Evolutionary conservation across 2,113 vertebrate species (phyloP).

Genomic region (Myotis lucifugus): DNA sequence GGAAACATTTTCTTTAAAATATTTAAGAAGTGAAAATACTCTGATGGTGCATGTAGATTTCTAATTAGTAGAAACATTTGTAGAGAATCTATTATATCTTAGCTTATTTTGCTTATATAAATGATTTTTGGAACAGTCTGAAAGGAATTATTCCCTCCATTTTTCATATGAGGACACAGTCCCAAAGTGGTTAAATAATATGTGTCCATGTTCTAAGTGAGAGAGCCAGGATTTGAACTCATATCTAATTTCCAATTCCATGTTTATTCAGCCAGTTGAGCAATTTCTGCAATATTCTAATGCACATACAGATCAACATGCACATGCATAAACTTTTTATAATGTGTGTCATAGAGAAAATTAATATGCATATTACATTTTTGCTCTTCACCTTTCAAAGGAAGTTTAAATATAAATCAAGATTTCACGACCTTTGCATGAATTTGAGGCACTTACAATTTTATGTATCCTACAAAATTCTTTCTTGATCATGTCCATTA

Average conservation of each 20-base stretch:
- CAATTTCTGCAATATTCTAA: neutral
- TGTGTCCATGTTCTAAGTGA: neutral
- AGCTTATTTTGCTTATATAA: neutral
- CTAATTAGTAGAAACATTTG: neutral
- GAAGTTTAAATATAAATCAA: neutral
- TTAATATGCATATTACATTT: neutral
- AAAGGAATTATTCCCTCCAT: neutral
- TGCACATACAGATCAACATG: neutral
- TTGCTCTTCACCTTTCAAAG: constrained; percentile 7
- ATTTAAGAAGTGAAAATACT: neutral
- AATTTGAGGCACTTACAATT: neutral
- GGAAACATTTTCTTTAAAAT: neutral
- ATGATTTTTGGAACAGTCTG: neutral
- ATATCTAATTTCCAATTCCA: neutral
- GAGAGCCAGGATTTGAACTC: neutral
- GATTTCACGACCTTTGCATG: neutral
- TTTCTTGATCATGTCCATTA: neutral
- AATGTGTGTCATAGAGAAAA: neutral
- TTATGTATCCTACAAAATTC: neutral
- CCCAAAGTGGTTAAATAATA: neutral
- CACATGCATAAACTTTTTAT: neutral
- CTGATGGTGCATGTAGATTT: neutral
- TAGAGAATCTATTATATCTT: neutral
- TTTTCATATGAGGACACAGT: neutral
- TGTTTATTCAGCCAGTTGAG: neutral